These are phyloP conservation scores for Pteruthius melanotis DNA, from an alignment of 2,113 vertebrate species.

Conservation along the genomic window DNA sequence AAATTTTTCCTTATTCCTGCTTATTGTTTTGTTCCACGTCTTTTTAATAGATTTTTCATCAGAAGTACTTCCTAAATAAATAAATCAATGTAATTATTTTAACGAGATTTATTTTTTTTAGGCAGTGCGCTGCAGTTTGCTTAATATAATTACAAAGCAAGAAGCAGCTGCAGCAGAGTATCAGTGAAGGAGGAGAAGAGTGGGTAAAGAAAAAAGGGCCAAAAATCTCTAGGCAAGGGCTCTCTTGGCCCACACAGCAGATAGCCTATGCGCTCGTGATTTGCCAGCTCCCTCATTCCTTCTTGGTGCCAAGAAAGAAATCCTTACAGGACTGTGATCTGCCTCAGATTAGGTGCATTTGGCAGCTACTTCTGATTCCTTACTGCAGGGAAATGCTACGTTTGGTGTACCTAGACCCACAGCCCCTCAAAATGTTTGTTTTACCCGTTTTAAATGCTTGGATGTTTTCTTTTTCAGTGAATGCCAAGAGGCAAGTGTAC, in stretches of 20 bases:
- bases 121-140: neutral
- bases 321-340: accelerated
- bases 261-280: accelerated
- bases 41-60: neutral
- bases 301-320: neutral
- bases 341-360: neutral
- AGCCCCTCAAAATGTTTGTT: accelerated
- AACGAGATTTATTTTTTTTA: neutral
- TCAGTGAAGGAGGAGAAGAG: neutral
- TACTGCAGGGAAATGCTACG: neutral
- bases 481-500: accelerated
- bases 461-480: neutral
- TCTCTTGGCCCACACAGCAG: neutral
- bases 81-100: neutral
- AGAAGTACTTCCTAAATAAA: neutral
- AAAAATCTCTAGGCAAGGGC: neutral
- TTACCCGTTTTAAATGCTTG: neutral
- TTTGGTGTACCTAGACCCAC: accelerated
- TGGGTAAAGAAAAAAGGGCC: neutral
- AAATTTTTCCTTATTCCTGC: neutral
- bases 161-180: neutral
- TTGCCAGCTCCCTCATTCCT: neutral
- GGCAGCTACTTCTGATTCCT: neutral
- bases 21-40: neutral
- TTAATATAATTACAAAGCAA: neutral